phyloP scores from a whole-genome alignment of 1,140 invertebrate species.

The Platorchestia sp. region DNA sequence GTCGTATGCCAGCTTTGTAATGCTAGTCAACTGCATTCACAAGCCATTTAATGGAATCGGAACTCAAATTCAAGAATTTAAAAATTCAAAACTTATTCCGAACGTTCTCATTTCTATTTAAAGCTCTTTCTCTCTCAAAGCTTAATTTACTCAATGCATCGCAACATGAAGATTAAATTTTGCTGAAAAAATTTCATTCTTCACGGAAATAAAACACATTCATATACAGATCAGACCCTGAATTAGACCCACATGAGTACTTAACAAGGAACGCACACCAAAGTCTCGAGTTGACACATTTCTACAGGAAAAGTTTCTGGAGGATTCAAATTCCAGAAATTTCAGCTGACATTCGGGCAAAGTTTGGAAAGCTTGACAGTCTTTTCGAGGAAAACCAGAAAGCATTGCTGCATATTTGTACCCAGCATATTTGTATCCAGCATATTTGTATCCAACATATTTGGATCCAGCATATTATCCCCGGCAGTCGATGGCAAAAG shows the following conservation, averaged over 20 bases:
- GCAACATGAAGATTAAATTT: neutral
- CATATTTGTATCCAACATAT: neutral
- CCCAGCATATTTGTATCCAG: neutral
- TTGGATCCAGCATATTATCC: conserved; percentile 8
- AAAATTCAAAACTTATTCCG: neutral
- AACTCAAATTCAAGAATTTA: neutral
- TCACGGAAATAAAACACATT: neutral
- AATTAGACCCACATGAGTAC: neutral
- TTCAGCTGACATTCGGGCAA: neutral
- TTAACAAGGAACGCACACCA: neutral
- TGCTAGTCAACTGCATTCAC: neutral
- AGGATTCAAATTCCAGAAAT: neutral
- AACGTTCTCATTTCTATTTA: neutral
- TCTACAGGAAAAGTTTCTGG: neutral
- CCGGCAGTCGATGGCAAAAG: conserved; percentile 18
- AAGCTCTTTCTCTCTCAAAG: neutral
- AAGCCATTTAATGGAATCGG: neutral
- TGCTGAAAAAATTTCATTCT: neutral
- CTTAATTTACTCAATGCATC: neutral
- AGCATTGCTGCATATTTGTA: neutral
- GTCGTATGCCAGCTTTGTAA: neutral
- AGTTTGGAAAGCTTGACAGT: neutral
- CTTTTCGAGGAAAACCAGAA: neutral
- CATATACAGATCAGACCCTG: neutral
- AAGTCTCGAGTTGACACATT: neutral